Percentiles rank a stretch among this genome's conserved stretches.
Conservation (phyloP, 2,888 invertebrate species). For the Girardia tigrina region DNA sequence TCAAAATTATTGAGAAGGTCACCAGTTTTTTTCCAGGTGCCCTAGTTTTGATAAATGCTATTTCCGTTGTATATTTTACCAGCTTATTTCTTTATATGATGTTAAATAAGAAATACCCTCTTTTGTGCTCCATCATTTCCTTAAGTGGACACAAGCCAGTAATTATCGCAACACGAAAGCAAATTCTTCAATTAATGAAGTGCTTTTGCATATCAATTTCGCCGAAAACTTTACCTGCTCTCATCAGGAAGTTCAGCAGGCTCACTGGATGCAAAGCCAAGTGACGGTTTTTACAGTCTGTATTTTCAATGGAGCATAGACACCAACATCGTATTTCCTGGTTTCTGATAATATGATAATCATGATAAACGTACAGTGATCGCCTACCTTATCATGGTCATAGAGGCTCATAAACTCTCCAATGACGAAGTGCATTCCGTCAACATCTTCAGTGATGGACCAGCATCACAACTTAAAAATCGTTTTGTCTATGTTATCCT, state of each 20-base stretch:
- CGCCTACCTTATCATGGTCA: slow-evolving; percentile 27
- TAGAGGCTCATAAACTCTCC: not conserved
- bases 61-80: too few species aligned
- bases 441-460: too few species aligned
- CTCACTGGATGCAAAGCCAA: slow-evolving; percentile 31
- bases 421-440: too few species aligned
- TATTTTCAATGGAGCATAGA: slow-evolving; percentile 15
- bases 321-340: slow-evolving; percentile 5
- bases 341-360: slow-evolving; percentile 30
- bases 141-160: too few species aligned
- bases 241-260: slow-evolving; percentile 31
- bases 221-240: slow-evolving; percentile 29
- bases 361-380: slow-evolving; percentile 32
- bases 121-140: too few species aligned
- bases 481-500: slow-evolving; percentile 12
- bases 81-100: too few species aligned
- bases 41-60: too few species aligned
- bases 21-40: too few species aligned
- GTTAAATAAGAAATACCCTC: too few species aligned
- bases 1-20: too few species aligned
- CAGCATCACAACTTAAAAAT: slow-evolving; percentile 35
- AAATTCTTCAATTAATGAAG: too few species aligned
- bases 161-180: too few species aligned
- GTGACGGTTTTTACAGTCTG: slow-evolving; percentile 33
- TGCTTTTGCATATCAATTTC: slow-evolving; percentile 29